Evolutionary conservation across 2,113 vertebrate genomes (phyloP).

Genomic region (Scomber scombrus): DNA sequence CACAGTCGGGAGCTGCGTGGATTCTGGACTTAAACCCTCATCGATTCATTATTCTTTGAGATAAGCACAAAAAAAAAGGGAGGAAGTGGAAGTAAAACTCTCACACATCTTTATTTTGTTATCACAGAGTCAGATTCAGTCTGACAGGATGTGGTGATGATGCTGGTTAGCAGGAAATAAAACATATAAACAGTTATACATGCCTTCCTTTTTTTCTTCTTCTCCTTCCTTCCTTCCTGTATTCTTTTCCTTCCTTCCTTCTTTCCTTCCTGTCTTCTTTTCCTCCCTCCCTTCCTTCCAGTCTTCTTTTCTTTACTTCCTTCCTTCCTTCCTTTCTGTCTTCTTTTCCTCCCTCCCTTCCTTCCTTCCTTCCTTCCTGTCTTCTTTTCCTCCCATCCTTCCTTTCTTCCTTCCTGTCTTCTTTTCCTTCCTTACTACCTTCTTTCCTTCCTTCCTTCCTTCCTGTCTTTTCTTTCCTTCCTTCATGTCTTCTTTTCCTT

Average conservation of each 20-base stretch:
- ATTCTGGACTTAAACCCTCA: neutral
- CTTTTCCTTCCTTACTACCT: accelerated
- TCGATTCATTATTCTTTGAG: neutral
- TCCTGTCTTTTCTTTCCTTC: too few relatives aligned
- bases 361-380: accelerated
- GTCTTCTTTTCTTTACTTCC: too few relatives aligned
- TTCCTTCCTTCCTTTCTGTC: too few relatives aligned
- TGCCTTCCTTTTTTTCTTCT: too few relatives aligned
- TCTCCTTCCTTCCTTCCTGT: too few relatives aligned
- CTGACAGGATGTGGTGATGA: neutral
- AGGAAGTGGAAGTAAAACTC: neutral
- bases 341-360: too few relatives aligned
- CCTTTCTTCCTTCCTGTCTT: too few relatives aligned
- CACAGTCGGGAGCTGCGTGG: neutral
- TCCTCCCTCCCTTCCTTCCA: too few relatives aligned
- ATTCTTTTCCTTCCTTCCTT: too few relatives aligned
- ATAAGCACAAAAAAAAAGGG: neutral
- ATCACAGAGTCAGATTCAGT: neutral
- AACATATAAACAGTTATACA: slow-evolving; percentile 18
- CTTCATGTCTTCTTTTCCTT: too few relatives aligned
- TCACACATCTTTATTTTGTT: neutral
- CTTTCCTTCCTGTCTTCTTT: too few relatives aligned
- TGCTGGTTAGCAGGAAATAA: slow-evolving; percentile 7
- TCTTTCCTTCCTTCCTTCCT: accelerated
- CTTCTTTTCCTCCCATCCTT: too few relatives aligned